Evolutionary conservation across 2,888 invertebrate species (phyloP), one percentile per base, ranked within the genome.

Genomic region (Chloroclysta siterata): DNA sequence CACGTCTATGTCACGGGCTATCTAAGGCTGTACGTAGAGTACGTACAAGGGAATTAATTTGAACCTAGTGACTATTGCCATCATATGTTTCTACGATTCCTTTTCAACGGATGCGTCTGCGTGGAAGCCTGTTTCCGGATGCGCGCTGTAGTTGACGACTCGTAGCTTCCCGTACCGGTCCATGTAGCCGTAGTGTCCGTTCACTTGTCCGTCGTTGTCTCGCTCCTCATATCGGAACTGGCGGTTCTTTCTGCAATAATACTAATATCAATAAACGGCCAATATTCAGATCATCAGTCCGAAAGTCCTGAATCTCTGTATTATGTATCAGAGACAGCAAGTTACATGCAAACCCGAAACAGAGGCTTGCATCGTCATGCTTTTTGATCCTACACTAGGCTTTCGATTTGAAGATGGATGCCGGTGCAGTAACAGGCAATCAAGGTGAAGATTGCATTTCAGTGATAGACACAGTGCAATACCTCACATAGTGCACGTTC

Each of bases 151-250:
- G 86, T 96, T 95, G 66, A 97, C 95, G 28, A 96, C 94, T 70
- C 95, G 94, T 44, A 97, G 90, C 88, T 97, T 97, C 14, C 97
- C 97, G 70, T 93, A 87, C 66, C 95, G 95, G 83, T 97, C 97
- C 80, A 96, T 94, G 84, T 96, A 97, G 47, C 97, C 97, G 79
- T 96, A 97, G 78, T 96, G 96, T 5, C 97, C 97, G 73, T 95
- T 95, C 48, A 97, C 96, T 65, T 95, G 91, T 5, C 97, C 97
- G 60, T 96, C 94, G 69, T 94, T 95, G 84, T 96, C 95, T 57
- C 95, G 94, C 83, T 97, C 97, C 84, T 97, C 97, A 79, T 94
- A 95, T 66, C 97, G 94, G 82, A 97, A 97, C 77, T 97, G 97
- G 29, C 97, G 94, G 86, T 96, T 96, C 85, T 95, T 94, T 60